A percentile compares a stretch with the other conserved stretches of the same genome.
Evolutionary conservation across 2,888 invertebrate genomes (phyloP).

Genomic region (Eupeodes latifasciatus): DNA sequence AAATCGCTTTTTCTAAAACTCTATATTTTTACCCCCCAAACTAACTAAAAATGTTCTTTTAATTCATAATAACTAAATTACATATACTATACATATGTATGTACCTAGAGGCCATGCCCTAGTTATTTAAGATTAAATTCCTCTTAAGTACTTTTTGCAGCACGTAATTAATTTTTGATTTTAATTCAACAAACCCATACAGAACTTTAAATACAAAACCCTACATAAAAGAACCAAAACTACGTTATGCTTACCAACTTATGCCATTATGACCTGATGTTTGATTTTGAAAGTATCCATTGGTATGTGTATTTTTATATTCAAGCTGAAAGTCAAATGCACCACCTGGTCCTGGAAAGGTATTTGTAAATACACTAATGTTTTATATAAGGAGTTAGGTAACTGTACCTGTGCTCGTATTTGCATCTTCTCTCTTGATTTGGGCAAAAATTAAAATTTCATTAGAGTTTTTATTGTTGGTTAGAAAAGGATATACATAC

Average conservation of each 20-base stretch:
- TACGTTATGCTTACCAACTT: not conserved
- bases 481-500: no score
- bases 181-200: not conserved
- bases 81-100: no score
- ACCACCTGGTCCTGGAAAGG: not conserved
- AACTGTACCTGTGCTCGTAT: not conserved
- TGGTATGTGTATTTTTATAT: not conserved
- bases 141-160: not conserved
- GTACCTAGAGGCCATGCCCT: no score
- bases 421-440: not conserved
- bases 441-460: conserved; percentile 1
- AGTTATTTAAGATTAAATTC: no score
- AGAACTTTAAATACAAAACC: not conserved
- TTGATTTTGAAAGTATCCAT: not conserved
- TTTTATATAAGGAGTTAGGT: no score
- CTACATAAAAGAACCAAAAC: no score
- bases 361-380: no score
- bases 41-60: no score
- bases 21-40: no score
- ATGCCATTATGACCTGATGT: conserved; percentile 6
- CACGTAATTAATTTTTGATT: conserved; percentile 19
- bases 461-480: conserved; percentile 2
- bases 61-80: no score
- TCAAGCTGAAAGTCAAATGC: not conserved
- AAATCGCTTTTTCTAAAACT: no score